Conservation (phyloP, 1,140 invertebrate genomes). For the Olivierus martensii region DNA sequence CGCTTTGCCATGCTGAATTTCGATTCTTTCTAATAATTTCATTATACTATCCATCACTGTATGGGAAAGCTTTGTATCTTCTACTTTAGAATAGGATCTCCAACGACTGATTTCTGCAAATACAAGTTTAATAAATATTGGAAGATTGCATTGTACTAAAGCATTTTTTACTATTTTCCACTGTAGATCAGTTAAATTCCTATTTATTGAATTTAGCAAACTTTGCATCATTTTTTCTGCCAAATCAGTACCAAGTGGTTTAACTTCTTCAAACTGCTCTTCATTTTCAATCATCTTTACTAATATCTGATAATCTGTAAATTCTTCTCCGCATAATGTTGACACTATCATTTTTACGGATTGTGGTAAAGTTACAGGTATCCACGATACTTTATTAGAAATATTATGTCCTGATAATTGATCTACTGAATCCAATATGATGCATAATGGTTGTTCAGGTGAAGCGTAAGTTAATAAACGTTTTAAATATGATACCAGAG, state of each 20-base stretch:
- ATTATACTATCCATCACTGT: slow-evolving; percentile 97
- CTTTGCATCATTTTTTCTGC: slow-evolving; percentile 87
- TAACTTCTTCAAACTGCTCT: slow-evolving; percentile 78
- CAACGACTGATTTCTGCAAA: slow-evolving; percentile 92
- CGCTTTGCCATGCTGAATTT: slow-evolving; percentile 75
- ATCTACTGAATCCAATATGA: slow-evolving; percentile 87
- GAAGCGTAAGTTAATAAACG: slow-evolving; percentile 70
- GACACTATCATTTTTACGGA: slow-evolving; percentile 89
- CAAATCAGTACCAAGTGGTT: slow-evolving; percentile 70
- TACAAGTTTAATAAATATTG: slow-evolving; percentile 94
- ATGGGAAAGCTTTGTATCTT: slow-evolving; percentile 77
- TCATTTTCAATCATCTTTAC: slow-evolving; percentile 77
- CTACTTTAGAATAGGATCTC: slow-evolving; percentile 89
- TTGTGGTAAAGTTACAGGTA: slow-evolving; percentile 73
- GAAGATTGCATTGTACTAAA: slow-evolving; percentile 79
- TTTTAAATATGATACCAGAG: slow-evolving; percentile 90
- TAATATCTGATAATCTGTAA: slow-evolving; percentile 69
- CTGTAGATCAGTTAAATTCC: slow-evolving; percentile 81
- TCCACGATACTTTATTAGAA: slow-evolving; percentile 90
- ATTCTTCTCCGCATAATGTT: slow-evolving; percentile 64
- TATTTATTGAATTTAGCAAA: slow-evolving; percentile 82
- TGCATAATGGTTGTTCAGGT: slow-evolving; percentile 60
- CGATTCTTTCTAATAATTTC: slow-evolving; percentile 88
- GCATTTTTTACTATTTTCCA: slow-evolving; percentile 87
- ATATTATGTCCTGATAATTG: slow-evolving; percentile 88